Conservation (phyloP, 1,140 invertebrate genomes). For the Chironomus tepperi region DNA sequence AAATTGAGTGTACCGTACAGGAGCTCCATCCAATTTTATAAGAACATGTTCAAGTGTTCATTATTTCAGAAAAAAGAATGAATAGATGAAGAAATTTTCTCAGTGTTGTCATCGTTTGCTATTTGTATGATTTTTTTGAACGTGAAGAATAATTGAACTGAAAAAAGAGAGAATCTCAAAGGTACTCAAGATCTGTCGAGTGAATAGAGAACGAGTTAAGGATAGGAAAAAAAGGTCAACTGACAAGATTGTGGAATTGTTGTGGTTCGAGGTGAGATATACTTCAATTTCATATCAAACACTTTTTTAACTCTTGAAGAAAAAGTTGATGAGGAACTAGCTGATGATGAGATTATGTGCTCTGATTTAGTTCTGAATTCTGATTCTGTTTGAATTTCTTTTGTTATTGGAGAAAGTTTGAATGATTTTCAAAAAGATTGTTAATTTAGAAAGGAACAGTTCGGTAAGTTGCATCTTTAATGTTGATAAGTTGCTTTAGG, state of each 20-base stretch:
- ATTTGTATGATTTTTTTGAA: not conserved
- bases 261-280: constrained; percentile 5
- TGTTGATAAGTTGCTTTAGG: no score
- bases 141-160: not conserved
- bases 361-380: no score
- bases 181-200: not conserved
- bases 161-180: not conserved
- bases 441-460: no score
- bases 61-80: not conserved
- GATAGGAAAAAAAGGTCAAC: not conserved
- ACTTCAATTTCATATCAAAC: not conserved
- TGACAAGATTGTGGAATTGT: not conserved
- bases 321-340: no score
- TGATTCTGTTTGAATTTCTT: no score
- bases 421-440: no score
- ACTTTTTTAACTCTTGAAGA: not conserved
- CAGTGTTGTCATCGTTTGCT: not conserved
- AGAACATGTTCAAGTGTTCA: not conserved
- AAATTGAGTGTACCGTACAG: no score
- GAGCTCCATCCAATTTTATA: no score
- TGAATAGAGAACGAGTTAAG: not conserved
- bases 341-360: no score
- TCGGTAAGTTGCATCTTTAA: no score
- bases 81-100: not conserved
- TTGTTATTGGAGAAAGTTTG: no score